Base-by-base conservation (phyloP, 1,140 invertebrate species). In the Ceratina japonica region DNA sequence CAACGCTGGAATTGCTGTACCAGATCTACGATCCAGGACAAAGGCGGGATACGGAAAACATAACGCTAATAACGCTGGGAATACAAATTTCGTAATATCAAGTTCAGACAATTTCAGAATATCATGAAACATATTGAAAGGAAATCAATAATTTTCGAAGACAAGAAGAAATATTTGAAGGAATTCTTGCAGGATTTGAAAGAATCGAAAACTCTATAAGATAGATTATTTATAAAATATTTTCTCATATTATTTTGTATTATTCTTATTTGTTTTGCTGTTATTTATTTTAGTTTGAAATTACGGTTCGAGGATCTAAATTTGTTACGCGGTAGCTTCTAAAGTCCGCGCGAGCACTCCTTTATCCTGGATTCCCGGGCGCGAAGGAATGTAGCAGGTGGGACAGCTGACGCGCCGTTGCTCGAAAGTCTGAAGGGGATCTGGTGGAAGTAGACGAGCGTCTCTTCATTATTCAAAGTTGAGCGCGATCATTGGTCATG, bases 401-500 rank as follows among this genome's bases (percentile, higher is more conserved):
- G 70, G 27, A 65, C 62, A 54, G 58, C 51, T 72, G 31, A 71
- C 68, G 44, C 63, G 24, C 58, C 49, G 51, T 72, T 31, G 27
- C 27, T 31, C 27, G 27, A 31, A 31, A 44, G 68, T 61, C 83
- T 62, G 73, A 81, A 84, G 83, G 71, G 54, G 49, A 64, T 69
- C 76, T 51, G 37, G 5, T 63, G 69, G 52, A 68, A 75, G 75
- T 59, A 79, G 73, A 81, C 82, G 49, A 79, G 80, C 76, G 62
- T 79, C 81, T 87, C 85, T 89, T 89, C 85, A 89, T 90, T 89
- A 90, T 89, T 90, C 88, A 90, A 84, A 86, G 84, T 83, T 89
- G 86, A 90, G 87, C 79, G 86, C 85, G 69, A 80, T 83, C 84
- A 89, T 90, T 89, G 88, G 89, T 90, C 88, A 89, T 86, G 87